Base-by-base conservation (phyloP, 2,888 invertebrate species). In the Cotesia congregata region DNA sequence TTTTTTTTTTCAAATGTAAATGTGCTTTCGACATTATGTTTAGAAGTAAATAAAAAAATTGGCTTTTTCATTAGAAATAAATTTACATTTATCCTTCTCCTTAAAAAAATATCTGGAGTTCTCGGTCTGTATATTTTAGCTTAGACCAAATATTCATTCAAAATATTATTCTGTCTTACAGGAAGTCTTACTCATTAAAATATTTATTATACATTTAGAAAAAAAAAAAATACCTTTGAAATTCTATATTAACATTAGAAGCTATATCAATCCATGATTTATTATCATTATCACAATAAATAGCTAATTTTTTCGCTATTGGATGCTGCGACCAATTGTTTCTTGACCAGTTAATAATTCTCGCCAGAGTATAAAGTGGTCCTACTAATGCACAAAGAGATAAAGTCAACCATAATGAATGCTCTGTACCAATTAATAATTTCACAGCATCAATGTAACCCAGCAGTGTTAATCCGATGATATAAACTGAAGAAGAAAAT, bases 281-380 rank as follows among this genome's bases (percentile, higher is more conserved):
- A 60, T 92, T 92, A 67, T 90, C 90, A 60, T 92, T 92, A n/a
- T 91, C 90, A 78, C 92, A 92, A 88, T 94, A 96, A 72, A 92
- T 91, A n/a, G 90, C 82, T 1, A 97, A 90, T 60, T 92, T 92
- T 82, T 91, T 91, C 12, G 93, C 93, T 6, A 96, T 93, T 0
- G 97, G 97, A 90, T 97, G 97, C 12, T 92, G 91, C 5, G 90
- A 90, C 92, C 94, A 95, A 78, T 93, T 91, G 72, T 93, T 90
- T 73, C 92, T 91, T 82, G 92, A 93, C 96, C 97, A 97, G 77
- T 91, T 91, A 60, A 91, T 83, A 50, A 94, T 90, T 81, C 92
- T 90, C 62, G 90, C 90, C 30, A 91, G 84, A 78, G 91, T 90
- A 39, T 91, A 81, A 50, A 92, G 69, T 0, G 94, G 93, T 39